Evolutionary conservation across 2,113 vertebrate genomes (phyloP).

Genomic region (Phrynosoma platyrhinos): DNA sequence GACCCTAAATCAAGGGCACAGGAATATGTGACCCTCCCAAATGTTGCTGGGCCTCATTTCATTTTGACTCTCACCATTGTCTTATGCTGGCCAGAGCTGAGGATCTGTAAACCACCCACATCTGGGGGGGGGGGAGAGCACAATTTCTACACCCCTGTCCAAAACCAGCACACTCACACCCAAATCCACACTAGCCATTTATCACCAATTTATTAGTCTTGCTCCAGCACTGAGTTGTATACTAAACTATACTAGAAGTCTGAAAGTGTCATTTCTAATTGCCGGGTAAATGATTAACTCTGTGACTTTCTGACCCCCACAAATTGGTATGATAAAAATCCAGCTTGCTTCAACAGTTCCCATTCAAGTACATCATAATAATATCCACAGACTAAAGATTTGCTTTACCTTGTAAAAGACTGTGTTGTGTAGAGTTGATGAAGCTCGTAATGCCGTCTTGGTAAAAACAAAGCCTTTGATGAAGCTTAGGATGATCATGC

Average conservation of each 20-base stretch:
- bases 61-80: too few relatives aligned
- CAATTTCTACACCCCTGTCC: too few relatives aligned
- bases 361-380: neutral
- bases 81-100: too few relatives aligned
- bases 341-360: neutral
- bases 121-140: too few relatives aligned
- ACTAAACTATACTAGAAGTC: neutral
- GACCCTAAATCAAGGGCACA: neutral
- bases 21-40: too few relatives aligned
- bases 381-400: neutral
- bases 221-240: neutral
- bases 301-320: neutral
- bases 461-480: conserved; percentile 78
- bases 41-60: too few relatives aligned
- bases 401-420: conserved; percentile 80
- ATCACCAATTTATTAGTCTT: neutral
- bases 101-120: too few relatives aligned
- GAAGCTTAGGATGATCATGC: conserved; percentile 61
- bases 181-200: too few relatives aligned
- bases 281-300: neutral
- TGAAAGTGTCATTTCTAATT: neutral
- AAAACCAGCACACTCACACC: too few relatives aligned
- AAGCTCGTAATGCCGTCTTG: conserved; percentile 76
- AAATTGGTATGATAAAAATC: neutral
- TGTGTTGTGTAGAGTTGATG: conserved; percentile 76